Evolutionary conservation across 2,113 vertebrate species (phyloP).

Genomic region (Neolamprologus fasciatus): DNA sequence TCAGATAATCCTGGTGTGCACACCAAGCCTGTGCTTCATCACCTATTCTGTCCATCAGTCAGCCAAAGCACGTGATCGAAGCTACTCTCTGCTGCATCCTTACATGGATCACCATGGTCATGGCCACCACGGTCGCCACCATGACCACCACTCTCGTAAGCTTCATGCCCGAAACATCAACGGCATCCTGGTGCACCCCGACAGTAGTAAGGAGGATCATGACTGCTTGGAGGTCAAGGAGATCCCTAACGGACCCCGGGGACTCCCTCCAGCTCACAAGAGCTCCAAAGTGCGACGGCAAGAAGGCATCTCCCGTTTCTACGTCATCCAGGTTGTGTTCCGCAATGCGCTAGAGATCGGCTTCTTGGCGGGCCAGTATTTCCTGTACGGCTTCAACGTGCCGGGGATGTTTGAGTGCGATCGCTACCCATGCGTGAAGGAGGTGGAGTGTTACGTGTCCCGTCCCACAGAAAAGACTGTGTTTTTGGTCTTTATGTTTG

Average conservation of each 20-base stretch:
- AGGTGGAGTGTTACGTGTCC: constrained; percentile 88
- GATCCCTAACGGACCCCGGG: constrained; percentile 67
- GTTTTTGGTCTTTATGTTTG: constrained; percentile 88
- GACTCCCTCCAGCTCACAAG: constrained; percentile 60
- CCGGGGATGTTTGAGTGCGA: constrained; percentile 84
- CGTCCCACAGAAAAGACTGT: constrained; percentile 86
- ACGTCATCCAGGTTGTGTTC: constrained; percentile 89
- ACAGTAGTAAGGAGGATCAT: constrained; percentile 71
- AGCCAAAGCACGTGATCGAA: constrained; percentile 79
- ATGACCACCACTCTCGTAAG: constrained; percentile 61
- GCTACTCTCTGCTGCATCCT: constrained; percentile 73
- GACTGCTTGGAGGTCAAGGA: constrained; percentile 77
- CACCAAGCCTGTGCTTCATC: constrained; percentile 87
- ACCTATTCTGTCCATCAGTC: constrained; percentile 86
- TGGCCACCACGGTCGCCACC: constrained; percentile 64
- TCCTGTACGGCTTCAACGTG: constrained; percentile 84
- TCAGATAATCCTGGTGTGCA: constrained; percentile 90
- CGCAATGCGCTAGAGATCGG: constrained; percentile 83
- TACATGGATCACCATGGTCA: constrained; percentile 69
- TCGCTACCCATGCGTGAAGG: constrained; percentile 84
- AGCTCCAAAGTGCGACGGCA: constrained; percentile 69
- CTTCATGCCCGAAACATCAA: constrained; percentile 70
- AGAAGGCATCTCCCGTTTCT: constrained; percentile 84
- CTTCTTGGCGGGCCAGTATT: constrained; percentile 83
- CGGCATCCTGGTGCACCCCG: constrained; percentile 72